Evolutionary conservation across 2,888 invertebrate species (phyloP).

Genomic region (Sphecodes monilicornis): DNA sequence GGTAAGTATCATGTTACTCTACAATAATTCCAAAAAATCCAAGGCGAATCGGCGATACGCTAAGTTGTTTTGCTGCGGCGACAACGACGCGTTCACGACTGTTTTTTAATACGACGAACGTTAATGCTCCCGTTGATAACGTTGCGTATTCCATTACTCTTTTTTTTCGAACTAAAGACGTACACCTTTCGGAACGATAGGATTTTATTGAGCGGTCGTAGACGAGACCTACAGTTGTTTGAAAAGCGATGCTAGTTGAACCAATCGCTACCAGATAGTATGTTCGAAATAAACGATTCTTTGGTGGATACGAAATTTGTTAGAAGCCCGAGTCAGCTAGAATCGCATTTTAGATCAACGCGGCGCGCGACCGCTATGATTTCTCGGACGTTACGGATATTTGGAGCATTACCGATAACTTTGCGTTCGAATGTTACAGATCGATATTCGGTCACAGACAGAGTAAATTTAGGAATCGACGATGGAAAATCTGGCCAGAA

Average conservation of each 20-base stretch:
- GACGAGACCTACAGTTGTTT: neutral
- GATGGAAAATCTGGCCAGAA: conserved; percentile 7
- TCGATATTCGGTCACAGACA: neutral
- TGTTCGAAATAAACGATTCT: neutral
- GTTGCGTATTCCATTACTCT: neutral
- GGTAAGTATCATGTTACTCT: conserved; percentile 10
- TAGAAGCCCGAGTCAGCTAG: neutral
- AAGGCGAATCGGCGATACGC: neutral
- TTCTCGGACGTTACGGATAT: neutral
- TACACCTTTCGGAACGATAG: neutral
- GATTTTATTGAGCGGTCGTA: neutral
- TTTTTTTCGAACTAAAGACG: neutral
- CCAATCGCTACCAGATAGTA: neutral
- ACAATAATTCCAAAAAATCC: conserved; percentile 1
- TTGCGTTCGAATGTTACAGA: conserved; percentile 10
- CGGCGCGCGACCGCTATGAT: neutral
- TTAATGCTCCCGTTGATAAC: conserved; percentile 32
- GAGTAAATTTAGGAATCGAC: neutral
- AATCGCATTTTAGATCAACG: neutral
- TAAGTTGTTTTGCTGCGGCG: conserved; percentile 11
- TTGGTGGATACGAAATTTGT: neutral
- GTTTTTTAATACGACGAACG: conserved; percentile 10
- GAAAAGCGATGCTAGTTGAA: neutral
- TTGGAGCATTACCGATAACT: neutral
- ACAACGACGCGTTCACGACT: conserved; percentile 35